phyloP scores from a whole-genome alignment of 2,797 vertebrate genomes.

The Sebastes trivittatus region DNA sequence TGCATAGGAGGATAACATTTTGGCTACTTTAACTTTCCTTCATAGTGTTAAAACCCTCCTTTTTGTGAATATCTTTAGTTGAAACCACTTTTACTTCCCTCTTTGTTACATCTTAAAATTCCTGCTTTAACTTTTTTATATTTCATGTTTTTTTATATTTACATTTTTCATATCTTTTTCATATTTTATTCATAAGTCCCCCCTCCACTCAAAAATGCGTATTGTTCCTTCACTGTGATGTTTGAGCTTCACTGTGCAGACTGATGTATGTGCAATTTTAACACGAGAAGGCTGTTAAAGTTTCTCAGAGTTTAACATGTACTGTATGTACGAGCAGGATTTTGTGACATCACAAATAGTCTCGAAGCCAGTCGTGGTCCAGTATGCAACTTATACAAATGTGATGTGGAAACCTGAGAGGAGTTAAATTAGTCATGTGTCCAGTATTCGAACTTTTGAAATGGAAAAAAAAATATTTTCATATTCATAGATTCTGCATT shows the following conservation, averaged over 20 bases:
- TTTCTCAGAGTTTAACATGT: not conserved
- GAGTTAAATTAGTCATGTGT: not conserved
- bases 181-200: not conserved
- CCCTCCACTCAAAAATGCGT: not conserved
- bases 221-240: not conserved
- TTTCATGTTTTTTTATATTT: not conserved
- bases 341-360: not conserved
- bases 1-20: not conserved
- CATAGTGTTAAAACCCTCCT: not conserved
- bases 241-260: not conserved
- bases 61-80: not conserved
- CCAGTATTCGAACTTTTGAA: not conserved
- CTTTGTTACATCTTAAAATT: not conserved
- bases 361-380: not conserved
- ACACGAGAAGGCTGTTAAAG: not conserved
- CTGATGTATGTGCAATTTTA: not conserved
- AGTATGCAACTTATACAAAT: not conserved
- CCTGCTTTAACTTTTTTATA: not conserved
- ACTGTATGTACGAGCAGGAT: too few relatives aligned
- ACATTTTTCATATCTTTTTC: not conserved
- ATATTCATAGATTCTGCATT: not conserved
- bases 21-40: not conserved
- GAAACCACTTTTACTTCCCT: not conserved
- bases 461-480: not conserved
- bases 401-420: not conserved